Percentiles rank a stretch among this genome's conserved stretches.
These are phyloP conservation scores for Belonocnema kinseyi DNA, from an alignment of 1,140 invertebrate species.

Conservation along the genomic window DNA sequence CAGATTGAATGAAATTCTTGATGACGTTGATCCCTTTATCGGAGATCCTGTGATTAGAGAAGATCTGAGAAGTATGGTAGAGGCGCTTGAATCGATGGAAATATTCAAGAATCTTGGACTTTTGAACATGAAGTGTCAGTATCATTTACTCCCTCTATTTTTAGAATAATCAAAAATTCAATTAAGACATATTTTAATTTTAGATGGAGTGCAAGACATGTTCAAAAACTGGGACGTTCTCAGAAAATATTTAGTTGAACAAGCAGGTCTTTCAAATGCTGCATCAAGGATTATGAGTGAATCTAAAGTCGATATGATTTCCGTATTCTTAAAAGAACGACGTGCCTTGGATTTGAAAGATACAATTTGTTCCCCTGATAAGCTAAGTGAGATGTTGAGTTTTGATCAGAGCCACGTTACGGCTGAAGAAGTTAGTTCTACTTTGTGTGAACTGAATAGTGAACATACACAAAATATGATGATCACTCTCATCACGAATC, in stretches of 20 bases:
- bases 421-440: constrained; percentile 65
- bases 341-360: constrained; percentile 63
- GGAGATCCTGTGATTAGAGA: constrained; percentile 55
- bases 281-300: constrained; percentile 57
- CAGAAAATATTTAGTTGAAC: constrained; percentile 60
- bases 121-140: constrained; percentile 64
- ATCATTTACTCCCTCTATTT: neutral
- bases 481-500: constrained; percentile 72
- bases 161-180: neutral
- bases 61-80: constrained; percentile 71
- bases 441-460: constrained; percentile 74
- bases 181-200: constrained; percentile 40
- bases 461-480: constrained; percentile 69
- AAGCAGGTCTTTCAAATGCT: constrained; percentile 58
- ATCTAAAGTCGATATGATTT: constrained; percentile 69
- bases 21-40: constrained; percentile 64
- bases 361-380: constrained; percentile 65
- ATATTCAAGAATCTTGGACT: constrained; percentile 69
- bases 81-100: constrained; percentile 66
- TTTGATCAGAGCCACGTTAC: constrained; percentile 57
- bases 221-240: constrained; percentile 70
- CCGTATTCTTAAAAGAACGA: constrained; percentile 65
- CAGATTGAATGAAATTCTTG: constrained; percentile 64
- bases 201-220: constrained; percentile 66
- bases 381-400: constrained; percentile 63